Evolutionary conservation across 2,888 invertebrate species (phyloP), one percentile per base, ranked within the genome.

Genomic region (Tenthredo scrophulariae): DNA sequence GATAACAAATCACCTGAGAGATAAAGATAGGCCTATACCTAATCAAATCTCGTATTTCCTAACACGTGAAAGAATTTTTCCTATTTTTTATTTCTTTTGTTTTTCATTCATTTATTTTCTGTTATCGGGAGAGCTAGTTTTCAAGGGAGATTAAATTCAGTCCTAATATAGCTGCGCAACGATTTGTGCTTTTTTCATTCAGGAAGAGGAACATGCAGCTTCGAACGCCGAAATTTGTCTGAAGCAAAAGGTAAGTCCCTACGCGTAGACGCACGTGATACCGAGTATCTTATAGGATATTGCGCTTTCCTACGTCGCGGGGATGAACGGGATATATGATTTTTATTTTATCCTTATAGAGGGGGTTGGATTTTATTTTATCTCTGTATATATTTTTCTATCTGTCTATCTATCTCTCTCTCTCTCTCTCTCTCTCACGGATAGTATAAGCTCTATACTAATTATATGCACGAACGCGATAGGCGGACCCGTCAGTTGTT

Each of bases 121-220:
- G 9, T 22, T 65, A 18, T 67, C 29, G 67, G 29, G 15, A 67
- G 29, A 65, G 15, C 54, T 54, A n/a, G 54, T 54, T 54, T 54
- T n/a, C 54, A 46, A 46, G 46, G 46, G 15, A 46, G 13, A 46
- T 15, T 65, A 26, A 29, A 10, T 29, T 26, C 26, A 13, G 33
- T 29, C 33, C 1, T 18, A 9, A 67, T 37, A 15, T 15, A n/a
- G 26, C 22, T 75, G n/a, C 15, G 13, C 5, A 26, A 15, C 15
- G 54, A 37, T 80, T 40, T 80, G 58, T 37, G 58, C 40, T 7
- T 22, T 33, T 13, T 22, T 15, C 33, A 80, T 40, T 37, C 62
- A 62, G 26, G 7, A 50, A 15, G 80, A 80, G 62, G 80, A 80
- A 67, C 67, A 83, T 83, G 83, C 83, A 67, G 83, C 67, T 83